Conservation (phyloP, 2,797 vertebrate species). For the Rhodeus uyekii region DNA sequence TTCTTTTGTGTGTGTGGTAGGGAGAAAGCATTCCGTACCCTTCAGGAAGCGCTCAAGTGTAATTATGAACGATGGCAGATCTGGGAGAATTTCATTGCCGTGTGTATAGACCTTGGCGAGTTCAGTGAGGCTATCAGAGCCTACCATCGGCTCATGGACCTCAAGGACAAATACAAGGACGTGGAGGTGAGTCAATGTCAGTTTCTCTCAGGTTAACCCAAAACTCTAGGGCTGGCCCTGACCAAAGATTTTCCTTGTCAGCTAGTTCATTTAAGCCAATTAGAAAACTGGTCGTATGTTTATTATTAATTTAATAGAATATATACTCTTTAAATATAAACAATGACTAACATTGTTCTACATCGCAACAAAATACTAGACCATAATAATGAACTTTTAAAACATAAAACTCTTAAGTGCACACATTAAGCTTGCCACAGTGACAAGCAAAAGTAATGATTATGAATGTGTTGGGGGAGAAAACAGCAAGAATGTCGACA, state of each 20-base stretch:
- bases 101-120: constrained; percentile 89
- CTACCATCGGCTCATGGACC: constrained; percentile 94
- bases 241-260: not conserved
- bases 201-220: not conserved
- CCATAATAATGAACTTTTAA: no score
- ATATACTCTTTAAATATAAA: no score
- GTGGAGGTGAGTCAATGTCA: constrained; percentile 78
- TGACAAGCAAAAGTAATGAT: not conserved
- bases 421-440: not conserved
- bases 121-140: constrained; percentile 91
- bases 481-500: not conserved
- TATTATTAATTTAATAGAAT: no score
- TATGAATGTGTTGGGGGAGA: not conserved
- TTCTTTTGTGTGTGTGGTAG: constrained; percentile 23
- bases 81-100: constrained; percentile 95
- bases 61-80: constrained; percentile 99
- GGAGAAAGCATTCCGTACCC: constrained; percentile 87
- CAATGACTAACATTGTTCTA: no score
- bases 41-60: constrained; percentile 94
- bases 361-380: no score
- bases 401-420: not conserved
- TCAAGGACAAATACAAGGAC: constrained; percentile 91
- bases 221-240: not conserved
- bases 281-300: no score
- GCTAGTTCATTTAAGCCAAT: no score